A percentile compares a stretch with the other conserved stretches of the same genome.
These are phyloP conservation scores for Pogonophryne albipinna DNA, from an alignment of 2,797 vertebrate genomes.

Conservation along the genomic window DNA sequence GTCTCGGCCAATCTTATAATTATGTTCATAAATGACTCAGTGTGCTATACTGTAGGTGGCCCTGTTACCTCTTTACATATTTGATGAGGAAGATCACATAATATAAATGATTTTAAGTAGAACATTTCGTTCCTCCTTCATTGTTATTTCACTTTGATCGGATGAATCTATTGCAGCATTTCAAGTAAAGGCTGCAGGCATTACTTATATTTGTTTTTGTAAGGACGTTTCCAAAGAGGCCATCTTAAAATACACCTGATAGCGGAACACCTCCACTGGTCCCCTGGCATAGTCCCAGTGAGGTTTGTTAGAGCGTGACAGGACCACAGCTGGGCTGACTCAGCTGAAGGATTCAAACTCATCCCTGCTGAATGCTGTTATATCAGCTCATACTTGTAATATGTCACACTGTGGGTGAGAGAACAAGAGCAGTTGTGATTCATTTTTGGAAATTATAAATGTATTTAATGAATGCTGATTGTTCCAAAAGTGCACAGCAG, in stretches of 20 bases:
- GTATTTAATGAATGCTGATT: conserved; percentile 52
- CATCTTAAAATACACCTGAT: conserved; percentile 31
- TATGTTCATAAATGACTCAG: too few relatives aligned
- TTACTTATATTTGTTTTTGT: conserved; percentile 7
- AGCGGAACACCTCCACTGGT: neutral
- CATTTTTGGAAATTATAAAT: conserved; percentile 27
- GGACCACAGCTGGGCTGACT: conserved; percentile 38
- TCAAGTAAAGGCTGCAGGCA: conserved; percentile 19
- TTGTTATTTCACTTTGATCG: conserved; percentile 11
- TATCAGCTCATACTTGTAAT: conserved; percentile 28
- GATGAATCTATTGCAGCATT: conserved; percentile 10
- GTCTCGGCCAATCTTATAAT: neutral
- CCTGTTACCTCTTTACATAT: conserved; percentile 13
- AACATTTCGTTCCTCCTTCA: conserved; percentile 6
- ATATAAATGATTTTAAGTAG: conserved; percentile 16
- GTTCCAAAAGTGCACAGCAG: conserved; percentile 38
- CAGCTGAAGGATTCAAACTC: conserved; percentile 37
- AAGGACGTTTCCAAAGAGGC: conserved; percentile 20
- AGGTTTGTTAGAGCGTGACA: neutral
- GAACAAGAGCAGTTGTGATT: conserved; percentile 10
- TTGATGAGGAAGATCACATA: conserved; percentile 11
- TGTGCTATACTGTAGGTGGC: neutral
- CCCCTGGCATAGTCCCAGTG: too few relatives aligned
- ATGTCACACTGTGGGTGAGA: conserved; percentile 11
- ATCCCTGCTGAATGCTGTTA: conserved; percentile 22